phyloP scores from a whole-genome alignment of 2,113 vertebrate species.

The Eurypyga helias region DNA sequence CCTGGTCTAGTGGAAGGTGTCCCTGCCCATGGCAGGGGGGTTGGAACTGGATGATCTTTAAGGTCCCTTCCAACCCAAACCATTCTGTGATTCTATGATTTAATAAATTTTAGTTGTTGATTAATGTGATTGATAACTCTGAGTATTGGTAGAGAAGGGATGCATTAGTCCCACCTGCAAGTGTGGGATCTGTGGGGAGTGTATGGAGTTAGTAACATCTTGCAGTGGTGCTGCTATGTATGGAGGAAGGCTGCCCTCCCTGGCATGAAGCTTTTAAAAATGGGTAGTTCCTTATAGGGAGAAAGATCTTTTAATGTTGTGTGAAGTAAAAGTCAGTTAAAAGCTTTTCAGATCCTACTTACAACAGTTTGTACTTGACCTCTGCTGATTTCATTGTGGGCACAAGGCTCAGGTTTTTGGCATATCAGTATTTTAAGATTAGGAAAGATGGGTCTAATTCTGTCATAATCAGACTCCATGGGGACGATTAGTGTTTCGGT shows the following conservation, averaged over 20 bases:
- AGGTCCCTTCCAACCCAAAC: too few relatives aligned
- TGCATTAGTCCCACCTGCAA: neutral
- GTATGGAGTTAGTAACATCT: neutral
- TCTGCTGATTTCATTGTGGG: neutral
- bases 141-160: neutral
- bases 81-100: too few relatives aligned
- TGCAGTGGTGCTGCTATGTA: accelerated
- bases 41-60: too few relatives aligned
- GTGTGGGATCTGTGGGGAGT: neutral
- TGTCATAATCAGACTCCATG: neutral
- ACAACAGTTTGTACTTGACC: neutral
- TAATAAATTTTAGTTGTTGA: neutral
- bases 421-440: neutral
- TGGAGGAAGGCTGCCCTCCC: neutral
- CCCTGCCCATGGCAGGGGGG: too few relatives aligned
- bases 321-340: neutral
- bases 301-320: neutral
- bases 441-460: neutral
- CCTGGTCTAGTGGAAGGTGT: too few relatives aligned
- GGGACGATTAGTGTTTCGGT: neutral
- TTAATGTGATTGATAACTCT: neutral
- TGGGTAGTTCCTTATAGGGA: neutral
- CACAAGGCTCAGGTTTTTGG: neutral
- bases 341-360: neutral
- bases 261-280: neutral